Evolutionary conservation across 2,888 invertebrate genomes (phyloP).

Genomic region (Microplitis deprimator): DNA sequence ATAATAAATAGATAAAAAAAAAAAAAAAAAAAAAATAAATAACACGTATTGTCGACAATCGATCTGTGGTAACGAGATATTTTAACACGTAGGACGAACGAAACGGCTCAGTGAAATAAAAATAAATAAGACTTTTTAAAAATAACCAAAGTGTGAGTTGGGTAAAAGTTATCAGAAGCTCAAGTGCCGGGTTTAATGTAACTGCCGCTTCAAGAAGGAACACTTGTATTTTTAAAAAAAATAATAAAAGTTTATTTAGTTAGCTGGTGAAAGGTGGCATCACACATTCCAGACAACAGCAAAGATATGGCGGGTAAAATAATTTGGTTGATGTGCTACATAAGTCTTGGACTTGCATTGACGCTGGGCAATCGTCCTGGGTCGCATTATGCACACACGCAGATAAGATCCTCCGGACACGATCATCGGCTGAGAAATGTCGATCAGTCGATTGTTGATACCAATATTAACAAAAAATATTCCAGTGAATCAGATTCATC

Average conservation of each 20-base stretch:
- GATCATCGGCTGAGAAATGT: conserved; percentile 32
- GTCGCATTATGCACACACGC: conserved; percentile 38
- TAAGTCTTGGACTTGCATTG: conserved; percentile 66
- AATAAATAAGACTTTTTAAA: too few species aligned
- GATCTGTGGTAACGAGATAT: conserved; percentile 29
- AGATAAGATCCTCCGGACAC: conserved; percentile 41
- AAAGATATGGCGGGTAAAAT: conserved; percentile 65
- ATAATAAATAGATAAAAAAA: conserved; percentile 15
- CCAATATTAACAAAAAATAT: conserved; percentile 2
- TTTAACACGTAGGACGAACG: neutral
- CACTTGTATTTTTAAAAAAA: too few species aligned
- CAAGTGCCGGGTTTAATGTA: neutral
- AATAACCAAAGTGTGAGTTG: too few species aligned
- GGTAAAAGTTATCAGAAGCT: neutral
- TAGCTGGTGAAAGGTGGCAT: conserved; percentile 5
- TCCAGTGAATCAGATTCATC: conserved; percentile 32
- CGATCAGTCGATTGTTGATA: conserved; percentile 7
- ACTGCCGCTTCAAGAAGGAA: neutral
- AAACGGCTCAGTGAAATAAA: neutral
- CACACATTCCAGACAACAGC: neutral
- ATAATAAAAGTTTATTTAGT: neutral
- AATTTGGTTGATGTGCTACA: conserved; percentile 67
- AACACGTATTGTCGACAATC: conserved; percentile 18
- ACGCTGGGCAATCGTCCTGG: conserved; percentile 62
- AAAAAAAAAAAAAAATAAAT: neutral